Base-by-base conservation (phyloP, 2,797 vertebrate genomes). In the Bufotes viridis region DNA sequence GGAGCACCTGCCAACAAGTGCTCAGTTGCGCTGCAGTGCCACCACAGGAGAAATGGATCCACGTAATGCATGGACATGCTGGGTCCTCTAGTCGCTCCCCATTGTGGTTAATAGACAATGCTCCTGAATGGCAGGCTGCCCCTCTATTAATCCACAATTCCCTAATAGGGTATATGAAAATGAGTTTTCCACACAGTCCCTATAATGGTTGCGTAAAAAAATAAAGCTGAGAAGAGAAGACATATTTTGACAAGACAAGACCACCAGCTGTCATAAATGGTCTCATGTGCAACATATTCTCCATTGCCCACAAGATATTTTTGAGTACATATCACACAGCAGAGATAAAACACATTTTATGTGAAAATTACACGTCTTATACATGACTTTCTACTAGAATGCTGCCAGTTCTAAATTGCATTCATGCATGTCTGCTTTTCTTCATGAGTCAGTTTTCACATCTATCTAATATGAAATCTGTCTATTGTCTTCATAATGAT, bases 401-500 rank as follows among this genome's bases (percentile, higher is more conserved):
- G 13, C n/a, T 67, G 3, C 20, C 13, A 58, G 42, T 74, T 69
- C 22, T 69, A 63, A 49, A 81, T 58, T 70, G 26, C 11, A 81
- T 74, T 81, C 72, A 70, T 57, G 20, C 13, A 34, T 81, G 78
- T 81, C 85, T 87, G 55, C 63, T 60, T 58, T 51, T 81, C 51
- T 75, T 72, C 78, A 61, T 87, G 61, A 81, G 5, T 87, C 51
- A 69, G 12, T 87, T 87, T 76, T 78, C 58, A 60, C 57, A 55
- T 29, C 49, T 51, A 24, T 20, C 15, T 15, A 78, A 76, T 26
- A 26, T n/a, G 60, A 78, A 75, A 51, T 65, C 55, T 81, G 78
- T 80, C 74, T 20, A 74, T 65, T 72, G 57, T 81, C 86, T 57
- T 57, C 4, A 61, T 87, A 87, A 87, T 82, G 86, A 82, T 22